These are phyloP conservation scores for Epinotia brunnichana DNA, from an alignment of 2,888 invertebrate species.

Conservation along the genomic window DNA sequence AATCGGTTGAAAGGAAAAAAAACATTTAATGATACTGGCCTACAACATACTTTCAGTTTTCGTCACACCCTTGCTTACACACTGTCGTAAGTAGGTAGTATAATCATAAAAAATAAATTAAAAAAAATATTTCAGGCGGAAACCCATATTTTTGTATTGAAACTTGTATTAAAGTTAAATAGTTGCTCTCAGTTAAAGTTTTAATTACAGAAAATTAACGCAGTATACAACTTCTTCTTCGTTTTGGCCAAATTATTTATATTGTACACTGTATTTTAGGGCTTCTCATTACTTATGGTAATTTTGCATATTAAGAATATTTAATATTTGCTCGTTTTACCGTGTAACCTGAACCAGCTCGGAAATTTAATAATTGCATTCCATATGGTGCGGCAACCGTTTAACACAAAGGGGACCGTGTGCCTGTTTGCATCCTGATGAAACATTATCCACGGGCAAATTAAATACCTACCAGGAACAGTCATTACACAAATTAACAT, in stretches of 20 bases:
- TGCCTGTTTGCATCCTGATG: neutral
- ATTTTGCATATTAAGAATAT: neutral
- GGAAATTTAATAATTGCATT: slow-evolving; percentile 1
- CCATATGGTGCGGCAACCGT: neutral
- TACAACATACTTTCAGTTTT: no score
- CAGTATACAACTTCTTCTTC: neutral
- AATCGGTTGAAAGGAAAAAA: no score
- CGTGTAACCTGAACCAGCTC: neutral
- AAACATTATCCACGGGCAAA: neutral
- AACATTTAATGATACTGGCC: no score
- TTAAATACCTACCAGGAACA: no score
- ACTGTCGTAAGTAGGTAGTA: no score
- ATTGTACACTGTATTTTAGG: no score
- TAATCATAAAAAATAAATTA: no score
- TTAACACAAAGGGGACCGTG: neutral
- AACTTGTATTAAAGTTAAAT: neutral
- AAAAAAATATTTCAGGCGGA: no score
- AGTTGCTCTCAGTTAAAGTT: neutral
- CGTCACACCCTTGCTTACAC: no score
- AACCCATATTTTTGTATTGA: no score
- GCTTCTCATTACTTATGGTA: neutral
- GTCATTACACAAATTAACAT: no score
- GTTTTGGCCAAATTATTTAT: neutral
- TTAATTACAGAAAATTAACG: slow-evolving; percentile 3
- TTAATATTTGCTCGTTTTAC: neutral